Conservation (phyloP, 2,113 vertebrate genomes). For the Lonchura striata region DNA sequence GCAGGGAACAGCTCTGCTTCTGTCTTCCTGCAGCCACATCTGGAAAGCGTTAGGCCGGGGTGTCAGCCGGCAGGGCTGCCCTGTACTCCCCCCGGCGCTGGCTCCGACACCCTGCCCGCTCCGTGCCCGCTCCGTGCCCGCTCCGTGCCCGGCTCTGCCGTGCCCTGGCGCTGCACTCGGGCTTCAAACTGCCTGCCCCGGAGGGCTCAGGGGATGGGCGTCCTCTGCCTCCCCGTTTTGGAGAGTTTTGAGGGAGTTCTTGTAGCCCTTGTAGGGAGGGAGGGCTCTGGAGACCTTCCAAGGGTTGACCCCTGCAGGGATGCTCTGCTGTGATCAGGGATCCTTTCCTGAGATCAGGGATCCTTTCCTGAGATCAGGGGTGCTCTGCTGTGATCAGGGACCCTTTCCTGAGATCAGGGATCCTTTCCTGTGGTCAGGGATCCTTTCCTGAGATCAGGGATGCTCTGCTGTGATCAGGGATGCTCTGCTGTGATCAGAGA, state of each 20-base stretch:
- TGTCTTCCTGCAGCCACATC: constrained; percentile 62
- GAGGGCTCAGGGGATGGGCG: neutral
- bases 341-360: rapidly evolving
- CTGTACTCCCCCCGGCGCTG: neutral
- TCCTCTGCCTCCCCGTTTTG: neutral
- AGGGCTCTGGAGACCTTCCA: rapidly evolving
- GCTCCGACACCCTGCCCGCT: neutral
- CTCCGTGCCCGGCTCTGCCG: rapidly evolving
- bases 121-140: neutral
- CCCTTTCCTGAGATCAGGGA: neutral
- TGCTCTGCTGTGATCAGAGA: neutral
- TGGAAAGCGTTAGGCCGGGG: constrained; percentile 66
- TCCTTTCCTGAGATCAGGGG: rapidly evolving
- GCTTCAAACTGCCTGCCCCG: neutral
- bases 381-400: neutral
- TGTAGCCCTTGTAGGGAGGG: neutral
- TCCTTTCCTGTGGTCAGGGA: rapidly evolving
- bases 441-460: neutral
- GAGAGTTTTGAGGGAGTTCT: neutral
- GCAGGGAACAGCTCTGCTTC: constrained; percentile 69
- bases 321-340: neutral
- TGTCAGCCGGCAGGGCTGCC: constrained; percentile 34
- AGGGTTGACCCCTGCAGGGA: neutral
- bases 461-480: rapidly evolving
- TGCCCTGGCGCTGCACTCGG: neutral